These are phyloP conservation scores for Glyphotaelius pellucidus DNA, from an alignment of 2,888 invertebrate genomes.

Conservation along the genomic window DNA sequence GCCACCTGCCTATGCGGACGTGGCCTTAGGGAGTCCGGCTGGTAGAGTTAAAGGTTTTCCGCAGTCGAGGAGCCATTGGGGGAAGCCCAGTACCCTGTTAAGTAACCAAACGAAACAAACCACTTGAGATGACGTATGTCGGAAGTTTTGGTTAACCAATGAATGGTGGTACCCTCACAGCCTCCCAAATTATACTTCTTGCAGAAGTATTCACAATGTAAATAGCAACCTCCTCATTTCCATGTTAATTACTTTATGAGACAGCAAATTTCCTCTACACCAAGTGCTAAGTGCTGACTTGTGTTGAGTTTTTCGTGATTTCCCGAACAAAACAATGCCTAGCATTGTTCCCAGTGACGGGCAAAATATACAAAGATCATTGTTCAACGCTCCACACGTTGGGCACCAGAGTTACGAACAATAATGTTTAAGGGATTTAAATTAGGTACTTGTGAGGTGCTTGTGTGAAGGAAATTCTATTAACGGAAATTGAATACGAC, in stretches of 20 bases:
- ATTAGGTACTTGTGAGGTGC: neutral
- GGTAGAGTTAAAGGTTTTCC: too few relatives aligned
- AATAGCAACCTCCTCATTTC: neutral
- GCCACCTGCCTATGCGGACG: too few relatives aligned
- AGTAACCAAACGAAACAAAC: too few relatives aligned
- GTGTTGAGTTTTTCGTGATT: slow-evolving; percentile 7
- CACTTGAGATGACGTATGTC: too few relatives aligned
- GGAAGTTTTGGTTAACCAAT: too few relatives aligned
- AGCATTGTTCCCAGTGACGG: neutral
- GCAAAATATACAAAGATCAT: neutral
- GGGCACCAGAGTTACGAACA: neutral
- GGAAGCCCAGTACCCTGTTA: too few relatives aligned
- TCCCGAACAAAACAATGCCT: slow-evolving; percentile 14
- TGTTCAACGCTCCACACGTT: neutral
- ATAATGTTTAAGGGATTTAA: neutral
- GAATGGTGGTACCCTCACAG: too few relatives aligned
- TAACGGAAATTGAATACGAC: neutral
- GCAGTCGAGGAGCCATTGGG: too few relatives aligned
- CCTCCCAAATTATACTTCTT: too few relatives aligned
- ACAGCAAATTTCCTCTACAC: neutral
- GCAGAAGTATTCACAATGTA: too few relatives aligned
- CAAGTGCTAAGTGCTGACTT: neutral
- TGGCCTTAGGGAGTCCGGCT: too few relatives aligned
- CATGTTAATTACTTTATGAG: neutral
- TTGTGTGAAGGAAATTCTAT: neutral